A percentile compares a stretch with the other conserved stretches of the same genome.
phyloP scores from a whole-genome alignment of 2,113 vertebrate species.

The Ahaetulla prasina region DNA sequence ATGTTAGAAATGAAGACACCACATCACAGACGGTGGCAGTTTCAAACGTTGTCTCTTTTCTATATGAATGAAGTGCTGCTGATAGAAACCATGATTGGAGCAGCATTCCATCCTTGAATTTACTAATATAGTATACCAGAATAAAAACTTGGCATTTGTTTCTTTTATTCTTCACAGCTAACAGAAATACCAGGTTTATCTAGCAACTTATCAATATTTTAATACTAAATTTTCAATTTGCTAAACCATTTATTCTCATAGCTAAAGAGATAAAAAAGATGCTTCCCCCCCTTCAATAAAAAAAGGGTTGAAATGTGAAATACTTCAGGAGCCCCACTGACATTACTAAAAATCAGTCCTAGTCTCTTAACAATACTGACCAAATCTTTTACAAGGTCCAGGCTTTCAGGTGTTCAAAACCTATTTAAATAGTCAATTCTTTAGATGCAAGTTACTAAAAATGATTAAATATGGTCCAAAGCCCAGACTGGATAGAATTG shows the following conservation, averaged over 20 bases:
- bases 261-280: constrained; percentile 49
- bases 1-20: constrained; percentile 67
- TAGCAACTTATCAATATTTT: constrained; percentile 63
- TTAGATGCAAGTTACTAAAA: constrained; percentile 69
- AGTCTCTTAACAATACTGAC: constrained; percentile 71
- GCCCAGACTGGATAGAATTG: constrained; percentile 62
- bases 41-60: constrained; percentile 65
- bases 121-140: constrained; percentile 72
- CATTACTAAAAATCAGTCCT: constrained; percentile 45
- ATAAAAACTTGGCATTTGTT: constrained; percentile 68
- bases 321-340: constrained; percentile 55
- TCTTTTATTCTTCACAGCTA: constrained; percentile 64
- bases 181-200: constrained; percentile 64
- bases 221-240: constrained; percentile 52
- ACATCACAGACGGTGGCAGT: constrained; percentile 68
- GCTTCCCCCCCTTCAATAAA: constrained; percentile 47
- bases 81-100: constrained; percentile 62
- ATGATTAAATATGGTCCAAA: constrained; percentile 65
- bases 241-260: constrained; percentile 59
- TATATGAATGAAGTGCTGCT: constrained; percentile 67
- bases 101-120: constrained; percentile 63
- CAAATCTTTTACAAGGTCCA: constrained; percentile 62
- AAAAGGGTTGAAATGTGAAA: constrained; percentile 59
- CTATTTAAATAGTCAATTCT: constrained; percentile 60
- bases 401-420: constrained; percentile 56